These are phyloP conservation scores for Drepana falcataria DNA, from an alignment of 2,888 invertebrate genomes.

Conservation along the genomic window DNA sequence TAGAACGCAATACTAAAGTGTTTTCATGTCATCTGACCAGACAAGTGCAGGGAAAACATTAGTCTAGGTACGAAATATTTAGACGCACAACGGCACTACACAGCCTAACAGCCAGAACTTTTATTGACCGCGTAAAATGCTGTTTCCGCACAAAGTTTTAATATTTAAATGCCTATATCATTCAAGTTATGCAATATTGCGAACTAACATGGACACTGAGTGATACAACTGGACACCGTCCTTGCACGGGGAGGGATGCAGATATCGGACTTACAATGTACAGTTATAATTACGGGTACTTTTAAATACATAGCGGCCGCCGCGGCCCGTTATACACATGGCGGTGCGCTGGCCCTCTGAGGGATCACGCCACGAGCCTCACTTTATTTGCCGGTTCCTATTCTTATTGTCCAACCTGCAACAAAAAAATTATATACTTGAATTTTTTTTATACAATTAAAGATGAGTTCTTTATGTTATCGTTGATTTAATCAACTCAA, in stretches of 20 bases:
- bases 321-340: conserved; percentile 18
- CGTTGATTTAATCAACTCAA: too few species aligned
- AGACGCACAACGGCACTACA: too few species aligned
- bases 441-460: too few species aligned
- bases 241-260: neutral
- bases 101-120: too few species aligned
- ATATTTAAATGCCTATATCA: too few species aligned
- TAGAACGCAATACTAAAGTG: conserved; percentile 1
- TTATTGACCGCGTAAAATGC: too few species aligned
- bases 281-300: conserved; percentile 19
- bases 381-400: conserved; percentile 38
- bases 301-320: conserved; percentile 14
- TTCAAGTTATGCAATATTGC: too few species aligned
- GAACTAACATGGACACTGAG: neutral
- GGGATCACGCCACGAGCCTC: conserved; percentile 48
- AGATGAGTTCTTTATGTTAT: too few species aligned
- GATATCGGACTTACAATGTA: conserved; percentile 13
- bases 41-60: too few species aligned
- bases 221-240: neutral
- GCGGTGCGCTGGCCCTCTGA: conserved; percentile 29
- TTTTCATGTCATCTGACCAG: too few species aligned
- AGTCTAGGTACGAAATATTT: too few species aligned
- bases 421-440: conserved; percentile 11
- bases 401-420: conserved; percentile 79
- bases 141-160: too few species aligned